These are phyloP conservation scores for Lamproptera curius DNA, from an alignment of 2,888 invertebrate species.

Conservation along the genomic window DNA sequence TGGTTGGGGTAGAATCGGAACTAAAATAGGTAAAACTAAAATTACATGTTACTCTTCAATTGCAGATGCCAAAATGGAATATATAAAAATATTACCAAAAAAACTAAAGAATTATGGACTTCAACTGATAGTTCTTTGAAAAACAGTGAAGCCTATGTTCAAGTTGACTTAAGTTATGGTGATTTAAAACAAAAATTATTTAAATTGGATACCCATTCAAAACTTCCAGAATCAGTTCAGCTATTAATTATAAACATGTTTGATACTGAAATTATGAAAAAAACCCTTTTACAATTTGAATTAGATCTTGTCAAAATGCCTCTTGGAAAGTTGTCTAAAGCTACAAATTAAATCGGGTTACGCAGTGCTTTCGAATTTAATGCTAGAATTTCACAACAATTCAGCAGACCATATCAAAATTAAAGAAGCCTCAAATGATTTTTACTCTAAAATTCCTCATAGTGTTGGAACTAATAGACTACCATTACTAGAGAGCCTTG, in stretches of 20 bases:
- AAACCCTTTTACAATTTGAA: conserved; percentile 16
- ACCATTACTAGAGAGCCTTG: conserved; percentile 85
- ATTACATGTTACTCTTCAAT: conserved; percentile 65
- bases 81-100: conserved; percentile 83
- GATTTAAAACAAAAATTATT: conserved; percentile 15
- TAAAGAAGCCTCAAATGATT: conserved; percentile 19
- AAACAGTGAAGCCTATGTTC: conserved; percentile 9
- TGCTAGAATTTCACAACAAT: conserved; percentile 10
- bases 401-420: conserved; percentile 7
- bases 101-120: conserved; percentile 84
- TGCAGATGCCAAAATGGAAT: conserved; percentile 79
- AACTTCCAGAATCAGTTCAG: conserved; percentile 16
- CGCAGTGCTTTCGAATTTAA: conserved; percentile 9
- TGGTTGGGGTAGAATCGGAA: conserved; percentile 98
- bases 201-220: conserved; percentile 13
- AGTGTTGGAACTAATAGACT: conserved; percentile 91
- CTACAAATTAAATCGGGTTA: conserved; percentile 16
- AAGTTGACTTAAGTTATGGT: conserved; percentile 9
- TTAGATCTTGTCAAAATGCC: conserved; percentile 21
- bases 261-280: conserved; percentile 19
- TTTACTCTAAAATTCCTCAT: conserved; percentile 80
- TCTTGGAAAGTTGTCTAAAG: conserved; percentile 19
- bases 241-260: conserved; percentile 15
- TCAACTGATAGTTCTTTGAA: too few species aligned
- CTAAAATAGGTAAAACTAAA: conserved; percentile 89